Percentiles rank a stretch among this genome's conserved stretches.
Evolutionary conservation across 2,888 invertebrate species (phyloP).

Genomic region (Trissoscelio sp.): DNA sequence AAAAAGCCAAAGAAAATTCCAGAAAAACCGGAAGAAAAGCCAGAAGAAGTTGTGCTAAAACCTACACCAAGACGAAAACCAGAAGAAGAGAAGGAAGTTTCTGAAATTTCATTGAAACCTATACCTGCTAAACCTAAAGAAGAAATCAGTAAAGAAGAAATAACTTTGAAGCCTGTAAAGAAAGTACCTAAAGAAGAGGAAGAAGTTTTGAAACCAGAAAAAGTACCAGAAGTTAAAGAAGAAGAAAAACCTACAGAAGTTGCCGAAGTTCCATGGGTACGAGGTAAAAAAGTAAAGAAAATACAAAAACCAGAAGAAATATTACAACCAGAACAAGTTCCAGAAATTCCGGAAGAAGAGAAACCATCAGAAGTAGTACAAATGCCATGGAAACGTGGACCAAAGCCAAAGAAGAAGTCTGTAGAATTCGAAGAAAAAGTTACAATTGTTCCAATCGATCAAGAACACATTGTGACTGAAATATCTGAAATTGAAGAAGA

Average conservation of each 20-base stretch:
- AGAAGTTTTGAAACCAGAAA: no score
- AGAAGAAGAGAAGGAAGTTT: no score
- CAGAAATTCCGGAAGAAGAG: neutral
- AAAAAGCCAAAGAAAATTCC: slow-evolving; percentile 69
- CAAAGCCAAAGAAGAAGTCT: slow-evolving; percentile 70
- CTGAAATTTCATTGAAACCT: slow-evolving; percentile 60
- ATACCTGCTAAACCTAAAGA: slow-evolving; percentile 36
- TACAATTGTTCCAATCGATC: slow-evolving; percentile 79
- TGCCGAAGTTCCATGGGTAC: slow-evolving; percentile 84
- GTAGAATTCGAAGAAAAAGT: slow-evolving; percentile 79
- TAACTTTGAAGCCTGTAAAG: slow-evolving; percentile 58
- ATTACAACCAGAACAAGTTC: slow-evolving; percentile 67
- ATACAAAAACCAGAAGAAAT: slow-evolving; percentile 53
- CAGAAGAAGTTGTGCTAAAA: slow-evolving; percentile 30
- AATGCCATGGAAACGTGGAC: slow-evolving; percentile 74
- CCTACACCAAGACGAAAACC: slow-evolving; percentile 57
- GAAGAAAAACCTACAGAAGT: slow-evolving; percentile 69
- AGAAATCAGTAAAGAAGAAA: slow-evolving; percentile 57
- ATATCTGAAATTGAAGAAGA: slow-evolving; percentile 79
- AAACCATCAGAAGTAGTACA: slow-evolving; percentile 70
- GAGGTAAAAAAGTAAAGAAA: slow-evolving; percentile 71
- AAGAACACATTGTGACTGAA: slow-evolving; percentile 77
- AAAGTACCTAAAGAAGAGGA: no score
- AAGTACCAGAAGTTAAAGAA: no score
- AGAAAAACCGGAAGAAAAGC: slow-evolving; percentile 1